Evolutionary conservation across 2,113 vertebrate genomes (phyloP).

Genomic region (Suricata suricatta): DNA sequence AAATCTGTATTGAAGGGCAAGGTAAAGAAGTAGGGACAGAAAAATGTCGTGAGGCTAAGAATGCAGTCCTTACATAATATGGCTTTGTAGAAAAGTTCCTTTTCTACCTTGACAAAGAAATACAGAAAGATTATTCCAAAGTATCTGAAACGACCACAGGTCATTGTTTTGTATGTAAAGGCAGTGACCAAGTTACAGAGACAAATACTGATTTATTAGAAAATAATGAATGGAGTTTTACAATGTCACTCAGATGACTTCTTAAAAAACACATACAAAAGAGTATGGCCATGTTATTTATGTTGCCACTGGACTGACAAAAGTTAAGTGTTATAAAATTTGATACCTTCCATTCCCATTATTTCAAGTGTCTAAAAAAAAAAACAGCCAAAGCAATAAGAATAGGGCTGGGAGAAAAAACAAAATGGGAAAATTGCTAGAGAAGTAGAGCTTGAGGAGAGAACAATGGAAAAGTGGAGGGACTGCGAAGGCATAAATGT

Average conservation of each 20-base stretch:
- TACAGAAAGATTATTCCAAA: not conserved
- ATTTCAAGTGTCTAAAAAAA: slow-evolving; percentile 8
- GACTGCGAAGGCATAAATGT: not conserved
- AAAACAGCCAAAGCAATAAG: not conserved
- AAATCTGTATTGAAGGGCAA: not conserved
- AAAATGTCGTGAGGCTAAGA: not conserved
- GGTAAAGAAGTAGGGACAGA: not conserved
- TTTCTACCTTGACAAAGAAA: not conserved
- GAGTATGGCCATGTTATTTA: not conserved
- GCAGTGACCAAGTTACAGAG: not conserved
- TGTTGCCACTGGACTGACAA: not conserved
- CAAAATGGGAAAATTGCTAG: not conserved
- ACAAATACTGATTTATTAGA: not conserved
- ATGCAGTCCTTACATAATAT: not conserved
- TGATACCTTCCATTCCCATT: slow-evolving; percentile 3
- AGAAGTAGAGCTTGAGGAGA: not conserved
- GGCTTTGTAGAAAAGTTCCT: not conserved
- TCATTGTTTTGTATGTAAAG: not conserved
- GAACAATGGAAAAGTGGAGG: not conserved
- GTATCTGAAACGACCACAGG: not conserved
- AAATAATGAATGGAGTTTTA: slow-evolving; percentile 2
- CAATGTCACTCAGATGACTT: not conserved
- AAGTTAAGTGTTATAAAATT: not conserved
- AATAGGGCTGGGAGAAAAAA: not conserved
- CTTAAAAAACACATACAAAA: not conserved